phyloP scores from a whole-genome alignment of 2,113 vertebrate genomes.

The Numenius arquata region DNA sequence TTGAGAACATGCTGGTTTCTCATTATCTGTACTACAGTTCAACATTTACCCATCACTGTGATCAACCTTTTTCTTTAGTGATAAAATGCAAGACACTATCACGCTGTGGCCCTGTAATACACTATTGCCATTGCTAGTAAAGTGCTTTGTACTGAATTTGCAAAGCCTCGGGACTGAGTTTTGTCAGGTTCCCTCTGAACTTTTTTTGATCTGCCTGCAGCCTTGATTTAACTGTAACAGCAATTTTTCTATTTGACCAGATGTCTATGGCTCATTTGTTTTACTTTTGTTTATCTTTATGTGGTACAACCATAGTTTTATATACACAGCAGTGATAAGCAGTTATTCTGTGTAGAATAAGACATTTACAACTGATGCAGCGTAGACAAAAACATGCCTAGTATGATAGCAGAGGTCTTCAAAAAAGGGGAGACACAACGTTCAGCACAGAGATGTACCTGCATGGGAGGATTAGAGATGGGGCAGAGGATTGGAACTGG shows the following conservation, averaged over 20 bases:
- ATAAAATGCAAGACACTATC: not conserved
- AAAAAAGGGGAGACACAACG: not conserved
- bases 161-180: not conserved
- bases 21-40: not conserved
- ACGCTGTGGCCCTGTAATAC: not conserved
- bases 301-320: not conserved
- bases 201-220: not conserved
- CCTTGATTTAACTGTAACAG: not conserved
- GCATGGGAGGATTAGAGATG: not conserved
- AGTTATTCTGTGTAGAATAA: not conserved
- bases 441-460: not conserved
- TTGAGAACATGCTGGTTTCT: not conserved
- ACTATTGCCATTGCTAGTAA: not conserved
- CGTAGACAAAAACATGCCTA: not conserved
- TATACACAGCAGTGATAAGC: not conserved
- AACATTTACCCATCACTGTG: not conserved
- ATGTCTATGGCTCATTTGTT: not conserved
- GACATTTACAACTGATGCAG: fast-evolving
- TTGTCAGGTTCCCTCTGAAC: not conserved
- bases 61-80: not conserved
- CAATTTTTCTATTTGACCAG: not conserved
- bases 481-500: not conserved
- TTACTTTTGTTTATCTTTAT: not conserved
- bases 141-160: not conserved
- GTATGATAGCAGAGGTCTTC: not conserved